Conservation (phyloP, 2,888 invertebrate species). For the Andrena fulva region DNA sequence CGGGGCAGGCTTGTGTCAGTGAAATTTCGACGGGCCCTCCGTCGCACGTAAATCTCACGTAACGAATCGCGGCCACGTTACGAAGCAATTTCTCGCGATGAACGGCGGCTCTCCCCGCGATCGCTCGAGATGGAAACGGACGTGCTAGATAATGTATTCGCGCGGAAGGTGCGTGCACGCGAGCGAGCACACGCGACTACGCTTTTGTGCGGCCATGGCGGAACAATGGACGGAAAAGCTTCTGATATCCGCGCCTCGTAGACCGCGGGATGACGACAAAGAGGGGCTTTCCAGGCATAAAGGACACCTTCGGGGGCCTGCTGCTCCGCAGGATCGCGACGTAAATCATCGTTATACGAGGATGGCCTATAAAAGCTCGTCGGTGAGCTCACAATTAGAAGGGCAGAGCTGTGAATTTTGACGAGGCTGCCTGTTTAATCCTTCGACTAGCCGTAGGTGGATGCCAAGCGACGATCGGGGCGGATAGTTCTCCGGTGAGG, state of each 20-base stretch:
- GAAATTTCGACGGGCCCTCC: constrained; percentile 20
- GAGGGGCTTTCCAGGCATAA: constrained; percentile 71
- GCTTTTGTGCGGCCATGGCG: constrained; percentile 30
- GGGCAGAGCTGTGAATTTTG: constrained; percentile 59
- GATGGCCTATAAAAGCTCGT: constrained; percentile 61
- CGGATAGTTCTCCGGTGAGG: not conserved
- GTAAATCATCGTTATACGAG: constrained; percentile 71
- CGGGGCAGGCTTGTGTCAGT: not conserved
- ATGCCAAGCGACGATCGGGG: constrained; percentile 11
- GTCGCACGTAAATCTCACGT: constrained; percentile 10
- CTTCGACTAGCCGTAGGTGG: not conserved
- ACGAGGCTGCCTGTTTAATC: constrained; percentile 44
- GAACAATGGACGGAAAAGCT: constrained; percentile 69
- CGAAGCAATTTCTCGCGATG: constrained; percentile 55
- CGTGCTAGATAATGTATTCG: constrained; percentile 57
- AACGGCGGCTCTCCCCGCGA: constrained; percentile 22
- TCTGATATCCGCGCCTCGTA: constrained; percentile 66
- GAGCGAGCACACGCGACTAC: not conserved
- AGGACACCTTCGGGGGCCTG: constrained; percentile 56
- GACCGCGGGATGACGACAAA: constrained; percentile 69
- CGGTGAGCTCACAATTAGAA: constrained; percentile 70
- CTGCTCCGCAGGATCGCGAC: constrained; percentile 55
- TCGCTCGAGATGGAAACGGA: constrained; percentile 49
- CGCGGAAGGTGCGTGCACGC: constrained; percentile 54
- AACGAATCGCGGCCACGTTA: constrained; percentile 62